Evolutionary conservation across 2,797 vertebrate species (phyloP).

Genomic region (Distichodus sexfasciatus): DNA sequence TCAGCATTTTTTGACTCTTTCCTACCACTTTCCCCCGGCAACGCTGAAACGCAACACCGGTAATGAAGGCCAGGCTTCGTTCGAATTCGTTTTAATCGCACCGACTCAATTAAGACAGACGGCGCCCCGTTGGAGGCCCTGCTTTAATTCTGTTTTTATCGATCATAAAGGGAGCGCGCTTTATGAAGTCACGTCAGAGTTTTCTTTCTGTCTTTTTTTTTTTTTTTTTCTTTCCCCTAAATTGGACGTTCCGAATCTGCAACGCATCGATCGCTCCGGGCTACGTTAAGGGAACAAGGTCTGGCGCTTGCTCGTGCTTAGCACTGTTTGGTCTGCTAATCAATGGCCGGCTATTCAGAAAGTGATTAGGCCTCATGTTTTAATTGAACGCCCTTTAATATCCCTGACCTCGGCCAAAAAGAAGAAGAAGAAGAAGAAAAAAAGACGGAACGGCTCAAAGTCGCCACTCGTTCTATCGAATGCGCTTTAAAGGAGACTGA

Average conservation of each 20-base stretch:
- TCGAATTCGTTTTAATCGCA: conserved; percentile 68
- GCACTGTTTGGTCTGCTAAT: conserved; percentile 53
- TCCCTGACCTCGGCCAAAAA: conserved; percentile 27
- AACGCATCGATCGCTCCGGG: conserved; percentile 68
- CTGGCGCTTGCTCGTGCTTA: conserved; percentile 57
- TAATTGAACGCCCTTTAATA: conserved; percentile 58
- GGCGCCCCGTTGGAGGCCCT: conserved; percentile 65
- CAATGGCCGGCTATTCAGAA: conserved; percentile 61
- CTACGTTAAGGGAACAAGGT: conserved; percentile 50
- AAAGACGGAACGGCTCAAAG: conserved; percentile 4
- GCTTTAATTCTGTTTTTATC: conserved; percentile 69
- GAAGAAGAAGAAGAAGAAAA: neutral
- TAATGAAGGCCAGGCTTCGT: conserved; percentile 61
- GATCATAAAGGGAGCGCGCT: conserved; percentile 63
- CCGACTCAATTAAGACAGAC: conserved; percentile 71
- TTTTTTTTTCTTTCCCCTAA: too few species aligned
- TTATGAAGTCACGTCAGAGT: conserved; percentile 66
- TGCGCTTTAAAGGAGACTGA: conserved; percentile 24
- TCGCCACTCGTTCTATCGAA: conserved; percentile 27
- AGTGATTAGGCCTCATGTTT: conserved; percentile 46
- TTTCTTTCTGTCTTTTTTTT: conserved; percentile 70
- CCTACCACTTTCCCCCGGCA: conserved; percentile 39
- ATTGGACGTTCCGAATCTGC: conserved; percentile 69
- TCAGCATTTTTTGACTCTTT: too few species aligned
- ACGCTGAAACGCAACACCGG: conserved; percentile 51